phyloP scores from a whole-genome alignment of 1,140 invertebrate genomes.

The Saccostrea echinata region DNA sequence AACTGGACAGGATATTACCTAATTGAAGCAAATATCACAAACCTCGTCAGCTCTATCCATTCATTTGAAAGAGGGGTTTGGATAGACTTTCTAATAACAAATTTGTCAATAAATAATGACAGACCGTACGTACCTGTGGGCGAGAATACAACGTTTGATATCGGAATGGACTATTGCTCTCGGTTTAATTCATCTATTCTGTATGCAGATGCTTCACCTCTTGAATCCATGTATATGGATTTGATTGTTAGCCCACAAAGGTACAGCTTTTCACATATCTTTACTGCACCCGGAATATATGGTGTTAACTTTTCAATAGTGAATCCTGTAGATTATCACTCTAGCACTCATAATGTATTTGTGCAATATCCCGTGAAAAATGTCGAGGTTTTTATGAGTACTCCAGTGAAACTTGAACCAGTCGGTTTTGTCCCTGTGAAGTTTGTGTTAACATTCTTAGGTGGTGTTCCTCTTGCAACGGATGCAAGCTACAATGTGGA shows the following conservation, averaged over 20 bases:
- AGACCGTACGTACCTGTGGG: constrained; percentile 54
- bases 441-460: constrained; percentile 54
- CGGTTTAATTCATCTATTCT: constrained; percentile 52
- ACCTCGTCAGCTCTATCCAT: constrained; percentile 49
- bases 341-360: constrained; percentile 46
- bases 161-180: constrained; percentile 60
- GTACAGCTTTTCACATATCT: constrained; percentile 45
- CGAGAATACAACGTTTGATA: constrained; percentile 51
- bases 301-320: constrained; percentile 47
- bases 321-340: constrained; percentile 59
- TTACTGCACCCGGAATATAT: constrained; percentile 52
- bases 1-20: constrained; percentile 47
- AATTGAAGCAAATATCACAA: constrained; percentile 52
- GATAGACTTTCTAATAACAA: constrained; percentile 61
- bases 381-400: constrained; percentile 44
- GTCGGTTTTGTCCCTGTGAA: neutral
- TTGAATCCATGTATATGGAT: constrained; percentile 25
- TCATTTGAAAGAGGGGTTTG: constrained; percentile 53
- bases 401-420: constrained; percentile 39
- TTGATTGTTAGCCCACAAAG: constrained; percentile 45
- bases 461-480: constrained; percentile 62
- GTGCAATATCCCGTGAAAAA: constrained; percentile 61
- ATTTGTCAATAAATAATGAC: constrained; percentile 50
- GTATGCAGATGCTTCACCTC: constrained; percentile 50
- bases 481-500: constrained; percentile 51